A percentile compares a stretch with the other conserved stretches of the same genome.
Evolutionary conservation across 2,797 vertebrate genomes (phyloP).

Genomic region (Chelidonichthys spinosus): DNA sequence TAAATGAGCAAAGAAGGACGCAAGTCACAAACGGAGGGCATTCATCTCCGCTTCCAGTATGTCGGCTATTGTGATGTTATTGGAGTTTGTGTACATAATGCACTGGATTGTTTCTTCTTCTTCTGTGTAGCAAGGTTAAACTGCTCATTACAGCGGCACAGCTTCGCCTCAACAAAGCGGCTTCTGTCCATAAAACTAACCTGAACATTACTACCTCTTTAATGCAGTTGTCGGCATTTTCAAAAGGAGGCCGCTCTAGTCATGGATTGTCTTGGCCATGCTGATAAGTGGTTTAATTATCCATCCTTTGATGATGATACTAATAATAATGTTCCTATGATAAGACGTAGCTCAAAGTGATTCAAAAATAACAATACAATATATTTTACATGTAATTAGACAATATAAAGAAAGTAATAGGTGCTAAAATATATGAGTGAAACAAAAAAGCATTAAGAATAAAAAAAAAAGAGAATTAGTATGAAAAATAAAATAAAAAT

Average conservation of each 20-base stretch:
- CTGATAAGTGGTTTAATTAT: conserved; percentile 61
- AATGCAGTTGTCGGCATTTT: conserved; percentile 52
- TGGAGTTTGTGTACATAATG: conserved; percentile 54
- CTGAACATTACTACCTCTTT: conserved; percentile 54
- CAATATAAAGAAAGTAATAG: too few species aligned
- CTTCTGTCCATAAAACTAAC: conserved; percentile 74
- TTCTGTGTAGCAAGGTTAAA: conserved; percentile 62
- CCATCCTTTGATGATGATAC: neutral
- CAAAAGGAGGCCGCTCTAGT: conserved; percentile 39
- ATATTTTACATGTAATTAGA: neutral
- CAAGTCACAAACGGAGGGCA: conserved; percentile 45
- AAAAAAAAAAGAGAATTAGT: neutral
- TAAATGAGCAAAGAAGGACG: conserved; percentile 49
- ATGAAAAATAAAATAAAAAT: neutral
- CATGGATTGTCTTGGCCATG: conserved; percentile 21
- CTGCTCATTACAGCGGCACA: conserved; percentile 67
- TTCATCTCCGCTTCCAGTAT: conserved; percentile 46
- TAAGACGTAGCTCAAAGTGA: neutral
- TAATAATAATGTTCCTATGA: neutral
- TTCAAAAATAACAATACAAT: neutral
- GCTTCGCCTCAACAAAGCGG: conserved; percentile 61
- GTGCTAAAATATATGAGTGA: too few species aligned
- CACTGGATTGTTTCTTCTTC: conserved; percentile 61
- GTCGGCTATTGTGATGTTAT: conserved; percentile 37
- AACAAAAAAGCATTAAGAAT: neutral